Evolutionary conservation across 2,888 invertebrate species (phyloP).

Genomic region (Prosopocoilus inquinatus): DNA sequence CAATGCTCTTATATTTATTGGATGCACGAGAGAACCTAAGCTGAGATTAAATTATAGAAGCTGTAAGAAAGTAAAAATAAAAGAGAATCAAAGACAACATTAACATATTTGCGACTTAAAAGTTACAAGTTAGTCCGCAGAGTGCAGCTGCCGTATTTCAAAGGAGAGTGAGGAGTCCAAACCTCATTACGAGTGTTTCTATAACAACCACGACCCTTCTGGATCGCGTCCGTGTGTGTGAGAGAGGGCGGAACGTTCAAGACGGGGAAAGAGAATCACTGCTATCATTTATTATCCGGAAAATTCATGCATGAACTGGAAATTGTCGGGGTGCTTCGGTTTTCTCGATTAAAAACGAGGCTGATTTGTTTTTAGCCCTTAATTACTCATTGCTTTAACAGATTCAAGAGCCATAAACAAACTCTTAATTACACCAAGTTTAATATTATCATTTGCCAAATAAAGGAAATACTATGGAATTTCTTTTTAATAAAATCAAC

Average conservation of each 20-base stretch:
- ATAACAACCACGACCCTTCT: conserved; percentile 42
- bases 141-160: conserved; percentile 33
- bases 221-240: conserved; percentile 31
- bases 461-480: neutral
- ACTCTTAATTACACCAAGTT: conserved; percentile 1
- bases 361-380: conserved; percentile 21
- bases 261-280: conserved; percentile 30
- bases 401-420: conserved; percentile 4
- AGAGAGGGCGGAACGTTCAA: conserved; percentile 27
- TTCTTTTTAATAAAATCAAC: too few relatives aligned
- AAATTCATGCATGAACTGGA: conserved; percentile 39
- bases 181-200: conserved; percentile 43
- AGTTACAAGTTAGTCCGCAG: conserved; percentile 32
- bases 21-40: too few relatives aligned
- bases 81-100: conserved; percentile 25
- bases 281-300: conserved; percentile 39
- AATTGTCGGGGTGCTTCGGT: conserved; percentile 27
- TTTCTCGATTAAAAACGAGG: conserved; percentile 19
- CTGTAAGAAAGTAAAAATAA: neutral
- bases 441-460: neutral
- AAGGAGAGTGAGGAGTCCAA: conserved; percentile 31
- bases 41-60: neutral
- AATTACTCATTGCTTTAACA: conserved; percentile 14
- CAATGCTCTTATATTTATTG: too few relatives aligned
- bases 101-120: conserved; percentile 32